Conservation (phyloP, 1,140 invertebrate genomes). For the Leptinotarsa lineolata region DNA sequence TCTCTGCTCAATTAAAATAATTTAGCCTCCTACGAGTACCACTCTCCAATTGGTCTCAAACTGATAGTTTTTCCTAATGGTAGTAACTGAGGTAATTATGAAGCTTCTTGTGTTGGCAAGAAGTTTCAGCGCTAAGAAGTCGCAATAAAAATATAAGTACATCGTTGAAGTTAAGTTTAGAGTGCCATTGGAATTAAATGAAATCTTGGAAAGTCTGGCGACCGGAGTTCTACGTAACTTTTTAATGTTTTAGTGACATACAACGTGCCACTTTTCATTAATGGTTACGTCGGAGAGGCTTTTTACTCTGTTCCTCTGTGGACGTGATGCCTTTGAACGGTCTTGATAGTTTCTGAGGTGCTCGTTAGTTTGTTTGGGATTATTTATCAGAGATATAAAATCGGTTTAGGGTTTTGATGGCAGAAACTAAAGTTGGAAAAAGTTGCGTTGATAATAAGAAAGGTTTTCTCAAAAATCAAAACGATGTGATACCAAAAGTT, state of each 20-base stretch:
- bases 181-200: conserved; percentile 8
- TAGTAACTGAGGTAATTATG: background rate
- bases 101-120: background rate
- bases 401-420: too few relatives aligned
- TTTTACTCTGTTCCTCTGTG: background rate
- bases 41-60: background rate
- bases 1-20: too few relatives aligned
- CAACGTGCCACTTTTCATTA: conserved; percentile 5
- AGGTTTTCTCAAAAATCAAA: too few relatives aligned
- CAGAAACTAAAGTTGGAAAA: too few relatives aligned
- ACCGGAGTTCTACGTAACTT: background rate
- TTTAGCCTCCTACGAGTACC: background rate
- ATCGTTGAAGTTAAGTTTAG: conserved; percentile 8
- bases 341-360: too few relatives aligned
- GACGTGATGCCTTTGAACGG: background rate
- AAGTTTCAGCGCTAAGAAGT: background rate
- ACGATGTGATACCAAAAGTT: too few relatives aligned
- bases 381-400: too few relatives aligned
- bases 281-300: background rate
- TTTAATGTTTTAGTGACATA: conserved; percentile 4
- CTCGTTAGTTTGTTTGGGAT: too few relatives aligned
- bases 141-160: conserved; percentile 8
- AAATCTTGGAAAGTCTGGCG: conserved; percentile 5
- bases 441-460: too few relatives aligned
- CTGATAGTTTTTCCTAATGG: background rate